Percentiles rank a stretch among this genome's conserved stretches.
Conservation (phyloP, 2,797 vertebrate species). For the Stomatorhinus walkeri region DNA sequence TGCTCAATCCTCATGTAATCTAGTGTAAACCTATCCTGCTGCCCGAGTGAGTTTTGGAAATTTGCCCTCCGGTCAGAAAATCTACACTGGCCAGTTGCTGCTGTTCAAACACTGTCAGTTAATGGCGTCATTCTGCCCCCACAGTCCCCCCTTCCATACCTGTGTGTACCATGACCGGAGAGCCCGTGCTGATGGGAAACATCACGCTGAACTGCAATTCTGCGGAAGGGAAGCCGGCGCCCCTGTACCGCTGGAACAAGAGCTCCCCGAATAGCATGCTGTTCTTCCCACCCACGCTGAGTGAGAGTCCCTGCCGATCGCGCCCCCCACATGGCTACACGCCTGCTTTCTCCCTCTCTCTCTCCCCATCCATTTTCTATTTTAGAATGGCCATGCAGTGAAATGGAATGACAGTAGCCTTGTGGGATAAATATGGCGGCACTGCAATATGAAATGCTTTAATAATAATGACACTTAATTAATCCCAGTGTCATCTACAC, state of each 20-base stretch:
- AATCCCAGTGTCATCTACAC: neutral
- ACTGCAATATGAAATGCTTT: neutral
- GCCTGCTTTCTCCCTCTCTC: neutral
- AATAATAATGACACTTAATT: neutral
- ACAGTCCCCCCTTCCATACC: slow-evolving; percentile 71
- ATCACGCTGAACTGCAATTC: slow-evolving; percentile 71
- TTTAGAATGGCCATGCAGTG: neutral
- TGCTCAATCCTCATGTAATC: neutral
- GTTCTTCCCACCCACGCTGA: slow-evolving; percentile 58
- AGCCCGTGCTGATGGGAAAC: slow-evolving; percentile 61
- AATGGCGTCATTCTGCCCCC: neutral
- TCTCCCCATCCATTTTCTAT: neutral
- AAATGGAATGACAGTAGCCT: neutral
- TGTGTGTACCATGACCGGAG: slow-evolving; percentile 58
- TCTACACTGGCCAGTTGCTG: neutral
- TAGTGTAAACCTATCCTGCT: neutral
- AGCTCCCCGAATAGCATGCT: slow-evolving; percentile 51
- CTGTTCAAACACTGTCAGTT: neutral
- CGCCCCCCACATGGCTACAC: neutral
- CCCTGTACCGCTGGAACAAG: slow-evolving; percentile 67
- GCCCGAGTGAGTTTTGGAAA: neutral
- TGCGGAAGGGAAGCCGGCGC: slow-evolving; percentile 63
- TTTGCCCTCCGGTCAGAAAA: neutral
- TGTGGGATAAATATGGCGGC: neutral
- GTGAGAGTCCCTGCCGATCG: slow-evolving; percentile 47